Conservation (phyloP, 2,797 vertebrate genomes). For the Sciurus carolinensis region DNA sequence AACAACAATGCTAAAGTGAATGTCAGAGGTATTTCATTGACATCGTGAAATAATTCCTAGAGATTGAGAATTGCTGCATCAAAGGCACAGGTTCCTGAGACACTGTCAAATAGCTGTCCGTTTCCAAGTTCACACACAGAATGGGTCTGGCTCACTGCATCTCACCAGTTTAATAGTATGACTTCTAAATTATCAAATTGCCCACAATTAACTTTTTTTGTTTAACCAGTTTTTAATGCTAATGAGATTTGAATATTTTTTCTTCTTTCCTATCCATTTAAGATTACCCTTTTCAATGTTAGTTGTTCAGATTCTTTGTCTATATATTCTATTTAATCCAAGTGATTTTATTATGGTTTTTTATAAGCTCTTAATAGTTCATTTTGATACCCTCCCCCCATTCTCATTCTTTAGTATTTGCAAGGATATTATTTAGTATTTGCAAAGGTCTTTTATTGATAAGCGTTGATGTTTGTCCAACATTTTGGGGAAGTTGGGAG, state of each 20-base stretch:
- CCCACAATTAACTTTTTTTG: neutral
- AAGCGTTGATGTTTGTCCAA: neutral
- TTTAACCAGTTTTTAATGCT: neutral
- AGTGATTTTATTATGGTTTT: constrained; percentile 34
- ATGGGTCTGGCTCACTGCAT: neutral
- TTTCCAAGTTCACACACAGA: constrained; percentile 4
- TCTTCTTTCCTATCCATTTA: neutral
- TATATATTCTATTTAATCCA: constrained; percentile 1
- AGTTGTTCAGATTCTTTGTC: constrained; percentile 25
- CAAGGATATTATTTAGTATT: neutral
- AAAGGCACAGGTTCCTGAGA: constrained; percentile 39
- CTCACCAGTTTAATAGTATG: neutral
- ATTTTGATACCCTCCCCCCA: neutral
- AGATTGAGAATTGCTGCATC: constrained; percentile 5
- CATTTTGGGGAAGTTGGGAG: neutral
- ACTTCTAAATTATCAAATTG: neutral
- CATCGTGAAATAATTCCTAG: constrained; percentile 45
- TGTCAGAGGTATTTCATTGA: neutral
- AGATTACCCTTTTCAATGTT: constrained; percentile 12
- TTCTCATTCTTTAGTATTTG: neutral
- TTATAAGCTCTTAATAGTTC: neutral
- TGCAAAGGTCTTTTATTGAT: neutral
- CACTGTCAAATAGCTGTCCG: constrained; percentile 55
- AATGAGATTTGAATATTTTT: constrained; percentile 4
- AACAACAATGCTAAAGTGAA: neutral